These are phyloP conservation scores for Orthonyx spaldingii DNA, from an alignment of 2,113 vertebrate genomes.

Conservation along the genomic window DNA sequence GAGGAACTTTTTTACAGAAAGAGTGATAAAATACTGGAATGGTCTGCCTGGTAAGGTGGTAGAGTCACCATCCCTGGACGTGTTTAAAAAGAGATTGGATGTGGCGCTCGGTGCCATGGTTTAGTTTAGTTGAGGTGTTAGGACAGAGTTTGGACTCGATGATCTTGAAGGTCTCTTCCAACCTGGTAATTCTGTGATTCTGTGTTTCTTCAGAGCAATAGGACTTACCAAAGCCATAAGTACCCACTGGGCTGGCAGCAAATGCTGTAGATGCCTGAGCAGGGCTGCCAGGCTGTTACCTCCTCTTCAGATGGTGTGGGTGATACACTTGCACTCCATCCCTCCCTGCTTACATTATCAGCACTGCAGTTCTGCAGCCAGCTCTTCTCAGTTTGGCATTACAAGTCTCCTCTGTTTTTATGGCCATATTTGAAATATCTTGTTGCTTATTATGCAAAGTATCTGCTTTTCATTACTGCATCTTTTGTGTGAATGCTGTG, in stretches of 20 bases:
- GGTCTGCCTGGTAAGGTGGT: too few species aligned
- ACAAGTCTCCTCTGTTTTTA: background rate
- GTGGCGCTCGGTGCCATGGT: too few species aligned
- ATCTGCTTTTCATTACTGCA: background rate
- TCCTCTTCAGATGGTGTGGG: background rate
- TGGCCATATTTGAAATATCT: background rate
- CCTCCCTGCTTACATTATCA: rapidly evolving
- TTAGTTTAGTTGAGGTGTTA: too few species aligned
- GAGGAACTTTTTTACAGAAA: too few species aligned
- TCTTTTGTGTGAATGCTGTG: background rate
- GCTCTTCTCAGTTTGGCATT: background rate
- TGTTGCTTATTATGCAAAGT: background rate
- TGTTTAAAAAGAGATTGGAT: too few species aligned
- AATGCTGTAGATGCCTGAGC: background rate
- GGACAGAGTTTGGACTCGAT: too few species aligned
- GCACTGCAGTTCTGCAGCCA: background rate
- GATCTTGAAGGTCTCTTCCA: too few species aligned
- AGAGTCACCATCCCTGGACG: too few species aligned
- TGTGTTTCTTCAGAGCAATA: background rate
- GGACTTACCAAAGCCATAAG: background rate
- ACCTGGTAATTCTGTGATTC: too few species aligned
- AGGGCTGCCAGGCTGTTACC: background rate
- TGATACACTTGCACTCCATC: rapidly evolving
- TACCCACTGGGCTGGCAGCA: background rate
- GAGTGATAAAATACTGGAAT: too few species aligned